phyloP scores from a whole-genome alignment of 2,113 vertebrate genomes.

The Xerus inauris region DNA sequence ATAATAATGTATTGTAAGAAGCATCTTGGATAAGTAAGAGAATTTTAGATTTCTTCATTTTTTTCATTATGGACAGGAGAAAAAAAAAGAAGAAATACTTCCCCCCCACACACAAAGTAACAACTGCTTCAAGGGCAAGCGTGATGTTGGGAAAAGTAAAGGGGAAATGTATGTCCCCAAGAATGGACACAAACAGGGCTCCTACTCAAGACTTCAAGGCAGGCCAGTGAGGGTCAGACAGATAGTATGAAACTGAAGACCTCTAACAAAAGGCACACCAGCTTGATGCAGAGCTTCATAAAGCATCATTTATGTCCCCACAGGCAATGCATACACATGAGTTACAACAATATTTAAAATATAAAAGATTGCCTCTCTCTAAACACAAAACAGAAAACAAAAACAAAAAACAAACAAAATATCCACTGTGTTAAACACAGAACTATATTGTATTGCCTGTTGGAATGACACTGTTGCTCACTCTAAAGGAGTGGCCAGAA shows the following conservation, averaged over 20 bases:
- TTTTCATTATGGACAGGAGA: conserved; percentile 2
- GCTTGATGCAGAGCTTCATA: neutral
- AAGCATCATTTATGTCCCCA: neutral
- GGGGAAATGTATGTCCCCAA: conserved; percentile 67
- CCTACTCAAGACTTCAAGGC: conserved; percentile 1
- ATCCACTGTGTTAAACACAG: neutral
- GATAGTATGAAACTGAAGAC: neutral
- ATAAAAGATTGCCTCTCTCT: neutral
- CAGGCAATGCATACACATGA: neutral
- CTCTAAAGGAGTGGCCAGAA: neutral
- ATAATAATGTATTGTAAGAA: neutral
- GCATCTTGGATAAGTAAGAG: neutral
- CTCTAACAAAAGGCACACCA: neutral
- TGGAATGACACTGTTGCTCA: neutral
- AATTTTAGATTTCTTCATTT: neutral
- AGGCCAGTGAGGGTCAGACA: conserved; percentile 47
- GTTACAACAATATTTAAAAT: neutral
- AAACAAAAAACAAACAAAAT: neutral
- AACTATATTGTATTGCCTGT: neutral
- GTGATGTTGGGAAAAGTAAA: conserved; percentile 74
- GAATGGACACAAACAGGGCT: conserved; percentile 64
- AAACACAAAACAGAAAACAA: neutral
- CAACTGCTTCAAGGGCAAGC: neutral
- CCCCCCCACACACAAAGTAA: neutral
- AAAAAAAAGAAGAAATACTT: neutral